Percentiles rank a stretch among this genome's conserved stretches.
These are phyloP conservation scores for Sakesphorus luctuosus DNA, from an alignment of 2,113 vertebrate genomes.

Conservation along the genomic window DNA sequence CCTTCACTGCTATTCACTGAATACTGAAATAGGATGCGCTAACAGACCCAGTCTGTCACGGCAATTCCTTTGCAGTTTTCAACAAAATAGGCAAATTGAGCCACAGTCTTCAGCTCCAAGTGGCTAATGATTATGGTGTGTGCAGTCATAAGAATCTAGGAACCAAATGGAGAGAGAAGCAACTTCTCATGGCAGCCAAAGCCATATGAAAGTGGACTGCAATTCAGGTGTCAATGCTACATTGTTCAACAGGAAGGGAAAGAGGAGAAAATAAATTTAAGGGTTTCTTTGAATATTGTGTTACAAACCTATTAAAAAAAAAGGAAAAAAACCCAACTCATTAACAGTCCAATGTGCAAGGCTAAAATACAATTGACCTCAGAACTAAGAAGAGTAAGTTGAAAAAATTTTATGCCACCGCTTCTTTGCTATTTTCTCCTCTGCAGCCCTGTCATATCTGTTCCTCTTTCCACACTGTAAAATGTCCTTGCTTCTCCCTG, in stretches of 20 bases:
- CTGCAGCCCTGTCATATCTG: neutral
- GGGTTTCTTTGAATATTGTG: neutral
- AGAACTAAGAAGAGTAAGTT: neutral
- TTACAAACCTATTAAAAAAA: neutral
- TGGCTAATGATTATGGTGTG: neutral
- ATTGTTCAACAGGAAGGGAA: neutral
- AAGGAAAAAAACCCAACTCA: neutral
- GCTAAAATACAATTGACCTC: neutral
- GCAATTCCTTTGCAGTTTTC: neutral
- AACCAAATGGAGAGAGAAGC: neutral
- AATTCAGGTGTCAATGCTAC: neutral
- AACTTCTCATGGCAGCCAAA: neutral
- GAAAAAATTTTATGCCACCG: neutral
- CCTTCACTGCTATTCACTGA: neutral
- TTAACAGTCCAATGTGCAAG: neutral
- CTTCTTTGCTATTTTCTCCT: neutral
- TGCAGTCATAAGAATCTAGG: neutral
- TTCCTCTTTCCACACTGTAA: neutral
- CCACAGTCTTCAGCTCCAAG: neutral
- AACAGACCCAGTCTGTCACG: neutral
- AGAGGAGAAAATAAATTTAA: fast-evolving
- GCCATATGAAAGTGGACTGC: neutral
- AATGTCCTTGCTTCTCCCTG: neutral
- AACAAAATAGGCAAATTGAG: neutral
- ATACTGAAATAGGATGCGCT: neutral